phyloP scores from a whole-genome alignment of 2,888 invertebrate species.

The Tryphoninae sp. region DNA sequence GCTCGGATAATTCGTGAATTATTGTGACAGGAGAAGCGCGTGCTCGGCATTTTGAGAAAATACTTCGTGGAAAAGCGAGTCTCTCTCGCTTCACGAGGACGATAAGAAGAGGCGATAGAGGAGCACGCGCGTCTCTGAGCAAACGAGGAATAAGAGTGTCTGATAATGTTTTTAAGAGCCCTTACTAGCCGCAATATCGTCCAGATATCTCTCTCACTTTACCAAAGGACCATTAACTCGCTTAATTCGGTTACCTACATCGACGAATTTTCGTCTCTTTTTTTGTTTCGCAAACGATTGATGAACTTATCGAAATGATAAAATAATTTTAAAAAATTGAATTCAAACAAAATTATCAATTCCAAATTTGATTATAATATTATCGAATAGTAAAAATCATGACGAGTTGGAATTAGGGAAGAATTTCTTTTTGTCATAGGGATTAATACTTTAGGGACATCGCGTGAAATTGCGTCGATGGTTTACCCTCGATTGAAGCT shows the following conservation, averaged over 20 bases:
- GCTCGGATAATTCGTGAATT: constrained; percentile 68
- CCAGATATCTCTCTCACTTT: neutral
- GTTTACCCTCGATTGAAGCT: constrained; percentile 74
- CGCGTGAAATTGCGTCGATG: neutral
- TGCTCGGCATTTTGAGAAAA: constrained; percentile 26
- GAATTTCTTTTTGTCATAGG: neutral
- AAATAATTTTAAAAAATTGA: neutral
- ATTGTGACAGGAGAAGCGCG: constrained; percentile 62
- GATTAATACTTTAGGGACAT: constrained; percentile 40
- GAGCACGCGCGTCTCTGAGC: constrained; percentile 48
- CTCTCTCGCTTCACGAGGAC: constrained; percentile 1
- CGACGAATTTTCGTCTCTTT: too few species aligned
- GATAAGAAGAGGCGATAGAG: constrained; percentile 53
- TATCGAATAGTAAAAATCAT: neutral
- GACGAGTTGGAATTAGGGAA: constrained; percentile 32
- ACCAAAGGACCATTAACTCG: too few species aligned
- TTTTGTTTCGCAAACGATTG: too few species aligned
- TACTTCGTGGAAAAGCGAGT: constrained; percentile 44
- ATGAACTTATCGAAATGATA: too few species aligned
- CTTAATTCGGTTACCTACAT: too few species aligned
- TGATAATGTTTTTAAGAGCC: constrained; percentile 41
- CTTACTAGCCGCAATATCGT: neutral
- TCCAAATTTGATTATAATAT: too few species aligned
- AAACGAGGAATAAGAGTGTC: constrained; percentile 5
- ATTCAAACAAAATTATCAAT: neutral